Base-by-base conservation (phyloP, 2,797 vertebrate species). In the Gobionotothen gibberifrons region DNA sequence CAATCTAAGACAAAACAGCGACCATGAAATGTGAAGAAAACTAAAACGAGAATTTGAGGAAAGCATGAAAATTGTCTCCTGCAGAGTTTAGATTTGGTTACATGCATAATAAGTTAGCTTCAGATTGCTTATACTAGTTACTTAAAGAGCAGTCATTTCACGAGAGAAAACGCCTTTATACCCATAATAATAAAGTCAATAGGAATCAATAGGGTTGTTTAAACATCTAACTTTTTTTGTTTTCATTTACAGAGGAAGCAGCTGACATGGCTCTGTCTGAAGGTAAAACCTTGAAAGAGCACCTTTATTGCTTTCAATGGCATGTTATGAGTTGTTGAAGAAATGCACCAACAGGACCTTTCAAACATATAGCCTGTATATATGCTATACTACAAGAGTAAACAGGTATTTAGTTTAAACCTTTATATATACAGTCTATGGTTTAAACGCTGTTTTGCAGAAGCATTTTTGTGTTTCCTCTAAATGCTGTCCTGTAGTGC, bases 1-100 rank as follows among this genome's bases (percentile, higher is more conserved):
- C 53, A 81, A 72, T 64, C 42, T 39, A 36, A 67, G 54, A 72
- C 42, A 69, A 76, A 85, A 76, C 63, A 78, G 68, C 11, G 29
- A 39, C 48, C 49, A 29, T 63, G 55, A 75, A 79, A 78, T 71
- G 17, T 64, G 61, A 73, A 63, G 43, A 66, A 74, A 76, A 60
- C 40, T 19, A 16, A 62, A 76, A 76, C 19, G 9, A 29, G 51
- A 65, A 16, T 19, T 47, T 60, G 39, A 49, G 55, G 51, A 59
- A 69, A 72, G 65, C 42, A 48, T 61, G 54, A 77, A 74, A 54
- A 84, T 67, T 55, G 60, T 42, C 42, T 56, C 63, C 19, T 39
- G 12, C 44, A 64, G 57, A 71, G 26, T 74, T 64, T 12, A 59
- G 43, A 81, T 71, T 66, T 74, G 58, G 39, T 83, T 71, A 69